Percentiles rank a stretch among this genome's conserved stretches.
Conservation (phyloP, 2,113 vertebrate species). For the Carettochelys insculpta region DNA sequence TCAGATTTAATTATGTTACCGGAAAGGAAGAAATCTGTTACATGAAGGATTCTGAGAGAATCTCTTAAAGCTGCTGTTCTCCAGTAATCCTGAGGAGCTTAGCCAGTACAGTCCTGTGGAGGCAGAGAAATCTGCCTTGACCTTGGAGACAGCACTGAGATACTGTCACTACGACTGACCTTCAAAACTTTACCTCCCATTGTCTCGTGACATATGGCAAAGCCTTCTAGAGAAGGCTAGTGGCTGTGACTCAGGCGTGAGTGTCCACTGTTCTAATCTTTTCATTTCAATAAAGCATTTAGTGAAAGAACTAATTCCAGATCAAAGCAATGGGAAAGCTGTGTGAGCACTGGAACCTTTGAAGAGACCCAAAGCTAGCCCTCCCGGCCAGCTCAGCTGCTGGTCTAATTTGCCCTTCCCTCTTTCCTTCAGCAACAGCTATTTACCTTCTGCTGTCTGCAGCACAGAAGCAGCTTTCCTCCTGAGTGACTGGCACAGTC, state of each 20-base stretch:
- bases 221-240: no score
- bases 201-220: background rate
- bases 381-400: background rate
- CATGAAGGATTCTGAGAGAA: background rate
- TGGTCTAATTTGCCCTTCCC: background rate
- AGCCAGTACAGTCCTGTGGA: background rate
- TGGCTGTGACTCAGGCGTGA: background rate
- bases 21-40: background rate
- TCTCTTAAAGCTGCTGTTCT: background rate
- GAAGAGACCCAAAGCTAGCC: background rate
- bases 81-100: background rate
- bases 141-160: background rate
- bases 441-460: background rate
- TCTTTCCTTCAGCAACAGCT: background rate
- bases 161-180: background rate
- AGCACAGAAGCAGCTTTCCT: background rate
- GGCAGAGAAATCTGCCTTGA: background rate
- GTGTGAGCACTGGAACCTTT: background rate
- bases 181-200: background rate
- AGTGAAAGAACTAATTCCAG: background rate
- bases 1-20: background rate
- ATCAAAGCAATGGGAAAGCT: background rate
- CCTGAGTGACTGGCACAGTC: background rate
- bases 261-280: background rate
- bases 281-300: background rate